Evolutionary conservation across 2,888 invertebrate species (phyloP), one percentile per base, ranked within the genome.

Genomic region (Parnassius apollo): DNA sequence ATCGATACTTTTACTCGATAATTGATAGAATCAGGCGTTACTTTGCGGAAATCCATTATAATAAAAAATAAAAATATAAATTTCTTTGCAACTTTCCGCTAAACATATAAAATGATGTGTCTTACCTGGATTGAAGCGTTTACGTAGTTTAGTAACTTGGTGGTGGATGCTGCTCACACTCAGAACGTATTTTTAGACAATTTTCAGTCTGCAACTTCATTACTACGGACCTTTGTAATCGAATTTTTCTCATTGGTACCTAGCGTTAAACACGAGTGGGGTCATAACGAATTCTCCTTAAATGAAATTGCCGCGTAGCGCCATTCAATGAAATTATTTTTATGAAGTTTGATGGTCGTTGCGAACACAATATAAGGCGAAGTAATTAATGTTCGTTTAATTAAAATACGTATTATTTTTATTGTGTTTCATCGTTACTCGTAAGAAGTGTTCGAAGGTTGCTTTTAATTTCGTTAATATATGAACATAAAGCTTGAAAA

Each of bases 241-340:
- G 51, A 51, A 51, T 58, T 58, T 51, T 58, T 51, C 22, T 58
- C 51, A 52, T 51, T 58, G 58, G 42, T 50, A 50, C 18, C 50
- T 18, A 44, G 42, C 58, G 22, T 51, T 58, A 44, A 50, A 8
- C 42, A 58, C 25, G 58, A 45, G 51, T 51, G 25, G 51, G 25
- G 44, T 53, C 53, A 53, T 59, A 53, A 53, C 53, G 53, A 46
- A 59, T 59, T 53, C 46, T 48, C 53, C 46, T 59, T 59, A 59
- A 53, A 59, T 59, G 10, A 48, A 59, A 59, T 53, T n/a, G 9
- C 22, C 45, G 18, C 0, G 22, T 25, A 42, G 49, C 35, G 42
- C 49, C 13, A 13, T 35, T 42, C 35, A 57, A 13, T 50, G 13
- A 13, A 49, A 57, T 57, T 57, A 57, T 57, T 58, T 58, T 51